These are phyloP conservation scores for Ophraella communa DNA, from an alignment of 2,888 invertebrate species.

Conservation along the genomic window DNA sequence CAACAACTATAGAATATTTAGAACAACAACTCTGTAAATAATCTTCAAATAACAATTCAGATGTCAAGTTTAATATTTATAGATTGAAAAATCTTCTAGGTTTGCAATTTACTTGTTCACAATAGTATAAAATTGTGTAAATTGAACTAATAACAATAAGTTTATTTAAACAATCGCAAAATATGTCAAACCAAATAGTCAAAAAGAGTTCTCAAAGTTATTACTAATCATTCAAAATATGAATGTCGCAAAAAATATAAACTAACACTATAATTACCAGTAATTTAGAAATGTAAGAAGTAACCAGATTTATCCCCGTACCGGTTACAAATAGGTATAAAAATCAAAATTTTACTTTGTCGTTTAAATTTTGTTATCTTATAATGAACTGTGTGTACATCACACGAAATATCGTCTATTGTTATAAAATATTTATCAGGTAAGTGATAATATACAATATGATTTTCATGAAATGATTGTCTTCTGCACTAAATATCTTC, in stretches of 20 bases:
- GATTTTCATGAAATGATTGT: slow-evolving; percentile 48
- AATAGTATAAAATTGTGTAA: no score
- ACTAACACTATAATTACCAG: not conserved
- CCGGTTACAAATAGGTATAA: not conserved
- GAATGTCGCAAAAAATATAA: not conserved
- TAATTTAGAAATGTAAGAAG: not conserved
- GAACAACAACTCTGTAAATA: no score
- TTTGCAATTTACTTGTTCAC: no score
- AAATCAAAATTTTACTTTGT: not conserved
- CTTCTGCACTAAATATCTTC: slow-evolving; percentile 42
- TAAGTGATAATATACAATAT: not conserved
- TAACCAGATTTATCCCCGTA: not conserved
- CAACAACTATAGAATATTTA: no score
- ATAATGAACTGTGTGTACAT: not conserved
- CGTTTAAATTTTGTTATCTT: not conserved
- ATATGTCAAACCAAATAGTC: no score
- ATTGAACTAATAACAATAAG: no score
- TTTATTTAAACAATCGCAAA: not conserved
- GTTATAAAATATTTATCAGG: not conserved
- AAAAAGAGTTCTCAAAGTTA: no score
- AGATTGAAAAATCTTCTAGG: no score
- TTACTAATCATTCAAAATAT: not conserved
- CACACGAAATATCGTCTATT: not conserved
- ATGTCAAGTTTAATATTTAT: no score
- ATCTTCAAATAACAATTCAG: no score